Evolutionary conservation across 2,888 invertebrate genomes (phyloP).

Genomic region (Drosophila flavopinicola): DNA sequence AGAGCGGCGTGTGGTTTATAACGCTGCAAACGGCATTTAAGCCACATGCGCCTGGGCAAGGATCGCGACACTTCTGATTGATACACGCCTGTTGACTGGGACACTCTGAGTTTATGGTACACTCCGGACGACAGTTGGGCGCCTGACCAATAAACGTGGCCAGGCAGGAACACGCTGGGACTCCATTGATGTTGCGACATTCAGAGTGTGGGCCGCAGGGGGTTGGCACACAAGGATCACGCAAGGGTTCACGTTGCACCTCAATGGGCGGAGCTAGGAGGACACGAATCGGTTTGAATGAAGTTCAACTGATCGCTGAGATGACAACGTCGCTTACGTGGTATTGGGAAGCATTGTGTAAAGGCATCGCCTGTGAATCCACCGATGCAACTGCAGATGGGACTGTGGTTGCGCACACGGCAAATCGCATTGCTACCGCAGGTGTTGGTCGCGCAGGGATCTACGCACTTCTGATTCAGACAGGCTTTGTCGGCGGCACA

Average conservation of each 20-base stretch:
- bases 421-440: constrained; percentile 89
- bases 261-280: constrained; percentile 71
- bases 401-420: constrained; percentile 91
- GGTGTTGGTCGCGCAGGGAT: constrained; percentile 90
- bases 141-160: constrained; percentile 88
- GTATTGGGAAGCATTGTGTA: constrained; percentile 86
- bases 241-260: constrained; percentile 72
- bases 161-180: constrained; percentile 88
- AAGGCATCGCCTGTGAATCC: constrained; percentile 92
- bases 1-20: constrained; percentile 89
- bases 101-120: constrained; percentile 90
- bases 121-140: constrained; percentile 90
- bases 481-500: constrained; percentile 90
- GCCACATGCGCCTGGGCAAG: constrained; percentile 90
- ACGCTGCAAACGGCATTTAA: constrained; percentile 87
- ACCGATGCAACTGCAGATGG: constrained; percentile 89
- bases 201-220: constrained; percentile 89
- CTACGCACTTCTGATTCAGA: constrained; percentile 89
- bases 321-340: constrained; percentile 78
- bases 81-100: constrained; percentile 89
- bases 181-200: constrained; percentile 87
- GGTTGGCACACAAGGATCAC: constrained; percentile 89
- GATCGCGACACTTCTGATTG: constrained; percentile 89
- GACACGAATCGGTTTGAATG: background rate
- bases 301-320: background rate